These are phyloP conservation scores for Aegotheles bennettii DNA, from an alignment of 2,113 vertebrate species.

Conservation along the genomic window DNA sequence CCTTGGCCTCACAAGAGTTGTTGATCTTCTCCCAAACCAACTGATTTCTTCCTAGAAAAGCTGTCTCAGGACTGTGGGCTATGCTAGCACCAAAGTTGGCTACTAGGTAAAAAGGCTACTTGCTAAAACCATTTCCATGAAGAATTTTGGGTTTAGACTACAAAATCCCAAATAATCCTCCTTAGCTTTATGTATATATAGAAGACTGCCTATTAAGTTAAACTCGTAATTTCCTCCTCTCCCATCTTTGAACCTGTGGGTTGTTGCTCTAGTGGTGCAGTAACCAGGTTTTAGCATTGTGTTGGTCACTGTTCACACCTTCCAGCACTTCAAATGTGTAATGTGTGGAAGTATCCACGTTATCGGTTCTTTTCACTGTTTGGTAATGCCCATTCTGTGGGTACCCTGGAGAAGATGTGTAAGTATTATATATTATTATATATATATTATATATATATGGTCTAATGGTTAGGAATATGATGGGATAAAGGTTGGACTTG, in stretches of 20 bases:
- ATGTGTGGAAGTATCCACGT: background rate
- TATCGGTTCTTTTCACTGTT: background rate
- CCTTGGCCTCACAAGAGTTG: background rate
- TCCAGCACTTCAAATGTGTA: background rate
- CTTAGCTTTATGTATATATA: background rate
- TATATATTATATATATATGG: too few relatives aligned
- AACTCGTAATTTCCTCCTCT: background rate
- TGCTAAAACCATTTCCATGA: background rate
- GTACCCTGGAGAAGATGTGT: background rate
- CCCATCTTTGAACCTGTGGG: background rate
- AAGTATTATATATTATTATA: too few relatives aligned
- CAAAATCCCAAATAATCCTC: background rate
- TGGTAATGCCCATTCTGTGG: background rate
- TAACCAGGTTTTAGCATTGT: background rate
- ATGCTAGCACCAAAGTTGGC: fast-evolving
- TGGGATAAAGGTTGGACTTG: too few relatives aligned
- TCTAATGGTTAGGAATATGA: too few relatives aligned
- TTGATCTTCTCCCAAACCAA: background rate
- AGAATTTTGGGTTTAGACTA: background rate
- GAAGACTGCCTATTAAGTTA: background rate
- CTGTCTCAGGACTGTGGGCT: background rate
- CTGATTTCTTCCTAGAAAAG: too few relatives aligned
- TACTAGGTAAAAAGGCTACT: background rate
- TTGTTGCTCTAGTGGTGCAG: background rate
- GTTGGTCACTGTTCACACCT: background rate